These are phyloP conservation scores for Caenorhabditis angaria DNA, from an alignment of 2,888 invertebrate genomes.

Conservation along the genomic window DNA sequence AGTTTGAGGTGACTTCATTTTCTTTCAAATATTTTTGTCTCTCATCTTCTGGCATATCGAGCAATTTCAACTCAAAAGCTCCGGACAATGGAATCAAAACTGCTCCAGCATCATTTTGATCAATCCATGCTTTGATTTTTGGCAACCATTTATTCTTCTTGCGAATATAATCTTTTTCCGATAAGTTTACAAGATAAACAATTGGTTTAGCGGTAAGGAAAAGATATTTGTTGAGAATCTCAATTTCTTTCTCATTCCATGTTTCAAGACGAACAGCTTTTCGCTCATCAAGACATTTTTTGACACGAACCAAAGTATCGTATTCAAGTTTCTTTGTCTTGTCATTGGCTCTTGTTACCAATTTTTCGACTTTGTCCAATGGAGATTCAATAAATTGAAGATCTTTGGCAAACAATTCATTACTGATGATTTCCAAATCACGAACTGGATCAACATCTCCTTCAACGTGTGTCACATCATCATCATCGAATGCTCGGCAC, in stretches of 20 bases:
- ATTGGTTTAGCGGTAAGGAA: constrained; percentile 97
- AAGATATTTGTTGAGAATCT: constrained; percentile 89
- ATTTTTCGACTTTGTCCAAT: constrained; percentile 87
- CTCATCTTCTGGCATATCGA: constrained; percentile 84
- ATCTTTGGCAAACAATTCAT: constrained; percentile 91
- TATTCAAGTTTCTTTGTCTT: constrained; percentile 85
- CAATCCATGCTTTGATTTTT: constrained; percentile 98
- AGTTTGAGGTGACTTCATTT: constrained; percentile 53
- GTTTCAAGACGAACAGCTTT: constrained; percentile 87
- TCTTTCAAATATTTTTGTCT: constrained; percentile 85
- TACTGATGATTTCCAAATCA: constrained; percentile 93
- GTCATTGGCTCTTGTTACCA: constrained; percentile 83
- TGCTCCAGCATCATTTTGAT: constrained; percentile 89
- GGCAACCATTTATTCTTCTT: constrained; percentile 80
- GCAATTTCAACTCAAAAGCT: constrained; percentile 84
- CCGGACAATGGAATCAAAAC: constrained; percentile 95
- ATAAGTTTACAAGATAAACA: constrained; percentile 93
- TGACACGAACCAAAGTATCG: constrained; percentile 88
- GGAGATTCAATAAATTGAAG: constrained; percentile 85
- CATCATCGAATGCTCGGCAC: constrained; percentile 94
- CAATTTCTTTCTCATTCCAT: constrained; percentile 71
- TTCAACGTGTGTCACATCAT: constrained; percentile 96
- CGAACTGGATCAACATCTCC: constrained; percentile 97
- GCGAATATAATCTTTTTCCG: constrained; percentile 95
- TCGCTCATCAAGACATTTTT: constrained; percentile 84